Percentiles rank a stretch among this genome's conserved stretches.
Conservation (phyloP, 2,888 invertebrate species). For the Platycheirus albimanus region DNA sequence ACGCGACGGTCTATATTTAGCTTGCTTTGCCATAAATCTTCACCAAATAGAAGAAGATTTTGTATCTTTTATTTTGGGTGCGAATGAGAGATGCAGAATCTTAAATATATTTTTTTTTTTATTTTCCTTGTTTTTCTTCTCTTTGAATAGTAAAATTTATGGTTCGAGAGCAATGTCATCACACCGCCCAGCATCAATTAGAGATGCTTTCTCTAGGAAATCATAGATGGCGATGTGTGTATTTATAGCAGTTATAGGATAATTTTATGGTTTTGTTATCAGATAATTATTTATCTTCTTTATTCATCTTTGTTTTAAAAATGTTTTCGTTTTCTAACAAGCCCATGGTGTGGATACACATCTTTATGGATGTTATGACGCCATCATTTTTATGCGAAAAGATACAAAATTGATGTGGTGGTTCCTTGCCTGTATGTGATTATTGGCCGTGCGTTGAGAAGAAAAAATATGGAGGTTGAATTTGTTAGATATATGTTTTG, state of each 20-base stretch:
- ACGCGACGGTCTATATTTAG: constrained; percentile 56
- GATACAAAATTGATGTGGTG: constrained; percentile 50
- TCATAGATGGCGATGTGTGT: constrained; percentile 70
- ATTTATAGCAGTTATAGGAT: constrained; percentile 64
- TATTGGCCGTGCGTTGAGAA: constrained; percentile 32
- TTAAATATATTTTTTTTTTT: no score
- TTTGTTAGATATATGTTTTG: no score
- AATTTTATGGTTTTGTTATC: constrained; percentile 73
- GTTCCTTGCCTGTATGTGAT: constrained; percentile 25
- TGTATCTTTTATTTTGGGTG: constrained; percentile 62
- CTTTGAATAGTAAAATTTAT: constrained; percentile 52
- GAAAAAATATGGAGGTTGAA: no score
- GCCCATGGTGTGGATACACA: constrained; percentile 18
- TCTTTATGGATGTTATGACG: constrained; percentile 37
- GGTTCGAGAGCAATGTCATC: constrained; percentile 48
- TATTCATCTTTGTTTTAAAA: not conserved
- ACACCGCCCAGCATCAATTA: constrained; percentile 55
- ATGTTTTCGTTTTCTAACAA: constrained; percentile 5
- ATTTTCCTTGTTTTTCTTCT: not conserved
- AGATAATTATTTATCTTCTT: constrained; percentile 70
- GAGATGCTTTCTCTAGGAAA: constrained; percentile 66
- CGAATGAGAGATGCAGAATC: constrained; percentile 45
- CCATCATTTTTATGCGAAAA: constrained; percentile 8
- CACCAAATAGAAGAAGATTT: constrained; percentile 20
- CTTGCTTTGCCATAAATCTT: constrained; percentile 60